phyloP scores from a whole-genome alignment of 1,140 invertebrate species.

The Galendromus occidentalis region DNA sequence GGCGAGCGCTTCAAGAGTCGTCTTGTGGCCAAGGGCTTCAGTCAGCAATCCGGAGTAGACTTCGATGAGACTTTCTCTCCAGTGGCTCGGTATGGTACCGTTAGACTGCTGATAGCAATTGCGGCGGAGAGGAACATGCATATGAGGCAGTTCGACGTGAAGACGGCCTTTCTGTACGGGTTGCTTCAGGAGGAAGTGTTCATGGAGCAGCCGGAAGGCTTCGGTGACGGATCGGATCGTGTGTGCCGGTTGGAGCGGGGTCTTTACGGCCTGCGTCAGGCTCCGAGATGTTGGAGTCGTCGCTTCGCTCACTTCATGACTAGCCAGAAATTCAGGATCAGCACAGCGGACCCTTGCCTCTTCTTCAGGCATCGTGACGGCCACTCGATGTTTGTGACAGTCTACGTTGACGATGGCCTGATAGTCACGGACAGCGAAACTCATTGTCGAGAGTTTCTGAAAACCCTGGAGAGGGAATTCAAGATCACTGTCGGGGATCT shows the following conservation, averaged over 20 bases:
- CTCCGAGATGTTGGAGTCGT: constrained; percentile 22
- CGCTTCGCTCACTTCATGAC: constrained; percentile 6
- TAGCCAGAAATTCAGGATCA: neutral
- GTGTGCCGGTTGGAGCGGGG: constrained; percentile 16
- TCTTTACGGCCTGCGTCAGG: constrained; percentile 24
- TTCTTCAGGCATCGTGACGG: neutral
- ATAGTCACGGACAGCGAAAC: constrained; percentile 15
- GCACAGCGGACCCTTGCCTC: constrained; percentile 4
- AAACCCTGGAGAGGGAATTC: too few relatives aligned
- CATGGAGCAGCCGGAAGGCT: constrained; percentile 13
- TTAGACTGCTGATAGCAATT: constrained; percentile 17
- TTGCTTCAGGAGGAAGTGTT: constrained; percentile 14
- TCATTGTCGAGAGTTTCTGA: too few relatives aligned
- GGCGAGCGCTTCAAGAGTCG: constrained; percentile 13
- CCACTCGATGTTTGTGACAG: constrained; percentile 21
- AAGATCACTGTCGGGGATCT: too few relatives aligned
- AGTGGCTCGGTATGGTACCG: constrained; percentile 23
- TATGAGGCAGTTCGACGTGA: constrained; percentile 12
- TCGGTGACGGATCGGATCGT: neutral
- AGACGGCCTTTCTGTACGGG: constrained; percentile 14
- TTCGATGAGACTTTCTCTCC: constrained; percentile 27
- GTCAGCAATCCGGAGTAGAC: constrained; percentile 12
- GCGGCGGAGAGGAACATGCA: constrained; percentile 12
- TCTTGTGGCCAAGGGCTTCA: constrained; percentile 15
- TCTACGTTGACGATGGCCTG: constrained; percentile 34